phyloP scores from a whole-genome alignment of 2,888 invertebrate species.

The Plagiodera versicolora region DNA sequence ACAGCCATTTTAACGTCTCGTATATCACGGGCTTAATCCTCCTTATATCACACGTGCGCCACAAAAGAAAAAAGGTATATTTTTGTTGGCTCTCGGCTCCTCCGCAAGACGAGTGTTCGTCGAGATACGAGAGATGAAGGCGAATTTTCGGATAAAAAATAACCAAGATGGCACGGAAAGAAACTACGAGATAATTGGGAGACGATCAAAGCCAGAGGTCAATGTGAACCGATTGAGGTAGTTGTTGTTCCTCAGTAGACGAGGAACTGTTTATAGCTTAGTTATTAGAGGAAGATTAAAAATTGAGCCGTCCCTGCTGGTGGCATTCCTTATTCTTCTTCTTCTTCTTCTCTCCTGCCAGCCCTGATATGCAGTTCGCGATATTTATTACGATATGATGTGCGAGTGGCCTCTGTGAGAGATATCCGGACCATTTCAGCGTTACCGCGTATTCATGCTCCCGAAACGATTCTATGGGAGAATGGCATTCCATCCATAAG shows the following conservation, averaged over 20 bases:
- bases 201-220: not conserved
- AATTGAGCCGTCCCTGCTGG: too few species aligned
- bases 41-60: conserved; percentile 34
- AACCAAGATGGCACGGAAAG: conserved; percentile 11
- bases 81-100: conserved; percentile 31
- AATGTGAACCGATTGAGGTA: conserved; percentile 37
- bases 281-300: too few species aligned
- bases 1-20: conserved; percentile 36
- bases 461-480: not conserved
- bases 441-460: not conserved
- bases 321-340: too few species aligned
- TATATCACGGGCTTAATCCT: conserved; percentile 41
- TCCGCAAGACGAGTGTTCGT: conserved; percentile 38
- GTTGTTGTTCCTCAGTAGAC: too few species aligned
- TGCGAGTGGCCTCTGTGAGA: conserved; percentile 13
- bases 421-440: not conserved
- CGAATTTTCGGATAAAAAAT: conserved; percentile 13
- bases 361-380: conserved; percentile 22
- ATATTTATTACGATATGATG: conserved; percentile 20
- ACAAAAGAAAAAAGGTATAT: conserved; percentile 35
- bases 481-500: not conserved
- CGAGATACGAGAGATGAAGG: conserved; percentile 36
- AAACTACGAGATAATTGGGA: conserved; percentile 32
- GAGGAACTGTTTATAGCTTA: too few species aligned
- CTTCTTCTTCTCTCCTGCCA: conserved; percentile 10